These are phyloP conservation scores for Betta splendens DNA, from an alignment of 2,797 vertebrate genomes.

Conservation along the genomic window DNA sequence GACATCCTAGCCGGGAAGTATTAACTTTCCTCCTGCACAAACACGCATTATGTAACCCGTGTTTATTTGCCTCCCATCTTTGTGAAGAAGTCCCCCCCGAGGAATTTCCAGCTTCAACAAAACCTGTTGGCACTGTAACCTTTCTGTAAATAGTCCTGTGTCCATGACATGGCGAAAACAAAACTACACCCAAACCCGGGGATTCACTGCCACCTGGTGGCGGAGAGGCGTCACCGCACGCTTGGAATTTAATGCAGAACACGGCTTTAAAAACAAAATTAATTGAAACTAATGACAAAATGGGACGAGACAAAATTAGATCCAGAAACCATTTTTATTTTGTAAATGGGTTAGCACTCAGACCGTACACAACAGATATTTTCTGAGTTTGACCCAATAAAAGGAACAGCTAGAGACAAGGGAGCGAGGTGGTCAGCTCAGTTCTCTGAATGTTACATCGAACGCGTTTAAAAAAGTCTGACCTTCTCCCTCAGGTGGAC, in stretches of 20 bases:
- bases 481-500: constrained; percentile 36
- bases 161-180: constrained; percentile 68
- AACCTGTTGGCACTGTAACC: constrained; percentile 66
- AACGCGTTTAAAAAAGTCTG: constrained; percentile 21
- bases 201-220: constrained; percentile 57
- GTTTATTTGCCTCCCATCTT: constrained; percentile 39
- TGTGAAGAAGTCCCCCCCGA: constrained; percentile 24
- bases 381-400: constrained; percentile 88
- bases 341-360: constrained; percentile 88
- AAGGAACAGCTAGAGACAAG: constrained; percentile 83
- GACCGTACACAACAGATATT: constrained; percentile 93
- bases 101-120: constrained; percentile 34
- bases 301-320: constrained; percentile 56
- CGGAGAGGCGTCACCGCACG: neutral
- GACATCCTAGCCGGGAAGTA: constrained; percentile 44
- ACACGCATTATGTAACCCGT: constrained; percentile 52
- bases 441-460: constrained; percentile 19
- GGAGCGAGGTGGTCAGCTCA: constrained; percentile 74
- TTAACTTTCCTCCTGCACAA: constrained; percentile 48
- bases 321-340: constrained; percentile 75
- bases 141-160: constrained; percentile 58
- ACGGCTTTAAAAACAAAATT: neutral
- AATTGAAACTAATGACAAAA: constrained; percentile 47
- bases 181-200: neutral
- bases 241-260: neutral